A percentile compares a stretch with the other conserved stretches of the same genome.
Evolutionary conservation across 2,113 vertebrate species (phyloP).

Genomic region (Pristiophorus japonicus): DNA sequence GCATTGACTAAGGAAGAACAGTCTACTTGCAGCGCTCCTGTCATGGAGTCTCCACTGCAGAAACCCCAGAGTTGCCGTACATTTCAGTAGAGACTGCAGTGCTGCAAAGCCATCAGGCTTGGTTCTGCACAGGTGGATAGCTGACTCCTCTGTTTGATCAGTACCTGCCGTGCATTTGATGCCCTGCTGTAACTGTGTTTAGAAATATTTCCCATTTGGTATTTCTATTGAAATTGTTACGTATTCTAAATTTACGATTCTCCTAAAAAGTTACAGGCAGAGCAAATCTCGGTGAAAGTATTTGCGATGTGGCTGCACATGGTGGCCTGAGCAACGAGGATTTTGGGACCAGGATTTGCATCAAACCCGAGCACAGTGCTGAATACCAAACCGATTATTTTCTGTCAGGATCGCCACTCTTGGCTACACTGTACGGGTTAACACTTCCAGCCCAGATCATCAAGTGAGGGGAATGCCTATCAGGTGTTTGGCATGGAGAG

Average conservation of each 20-base stretch:
- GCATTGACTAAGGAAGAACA: neutral
- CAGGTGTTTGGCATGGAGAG: neutral
- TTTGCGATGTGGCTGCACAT: neutral
- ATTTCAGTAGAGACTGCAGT: neutral
- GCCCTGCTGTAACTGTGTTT: neutral
- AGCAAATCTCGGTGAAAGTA: neutral
- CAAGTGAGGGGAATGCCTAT: neutral
- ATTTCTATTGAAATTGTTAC: no score
- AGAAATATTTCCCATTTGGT: no score
- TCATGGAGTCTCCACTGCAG: neutral
- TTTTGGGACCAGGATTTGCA: neutral
- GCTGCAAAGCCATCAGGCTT: neutral
- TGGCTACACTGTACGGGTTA: no score
- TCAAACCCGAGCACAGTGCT: neutral
- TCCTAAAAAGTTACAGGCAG: neutral
- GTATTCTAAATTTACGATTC: no score
- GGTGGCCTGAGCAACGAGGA: neutral
- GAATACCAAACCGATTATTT: neutral
- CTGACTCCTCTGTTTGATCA: neutral
- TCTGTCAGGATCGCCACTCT: neutral
- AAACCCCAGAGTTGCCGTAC: neutral
- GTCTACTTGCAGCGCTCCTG: neutral
- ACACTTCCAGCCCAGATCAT: neutral
- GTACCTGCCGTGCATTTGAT: no score
- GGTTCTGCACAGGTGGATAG: neutral